Base-by-base conservation (phyloP, 2,113 vertebrate species). In the Tyto alba region DNA sequence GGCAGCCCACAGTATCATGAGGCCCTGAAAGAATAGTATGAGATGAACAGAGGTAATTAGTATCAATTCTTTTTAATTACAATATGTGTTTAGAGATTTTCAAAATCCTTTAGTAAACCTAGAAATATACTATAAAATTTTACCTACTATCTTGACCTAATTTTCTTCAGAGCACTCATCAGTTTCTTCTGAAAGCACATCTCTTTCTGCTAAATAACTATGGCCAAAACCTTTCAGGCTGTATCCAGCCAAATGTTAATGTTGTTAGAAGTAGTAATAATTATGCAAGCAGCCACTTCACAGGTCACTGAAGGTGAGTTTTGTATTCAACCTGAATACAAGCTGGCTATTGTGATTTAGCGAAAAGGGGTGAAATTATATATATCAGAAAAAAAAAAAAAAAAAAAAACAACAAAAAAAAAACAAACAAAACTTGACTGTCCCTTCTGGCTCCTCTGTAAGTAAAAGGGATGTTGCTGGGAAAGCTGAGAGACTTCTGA, bases 251-350 rank as follows among this genome's bases (percentile, higher is more conserved):
- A 88, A 77, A 78, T 36, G 50, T 88, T 55, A 83, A n/a, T 83
- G 72, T 66, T 76, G 47, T 74, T 85, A 29, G 27, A 92, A 84
- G 43, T 41, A 88, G 83, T 85, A 94, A 90, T 79, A 67, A 77
- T 87, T 79, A 73, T 25, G n/a, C 75, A 90, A 69, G 74, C 69
- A 85, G 59, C 62, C 19, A 23, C 94, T 90, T 80, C 47, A 77
- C 50, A 59, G 85, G 72, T 83, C 76, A 91, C 90, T 78, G 69
- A 66, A 81, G 82, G 89, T 90, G 62, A 93, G 80, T 60, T 86
- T 43, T 84, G 73, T 48, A 52, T 91, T 86, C 73, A 92, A 29
- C 64, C 59, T 93, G 43, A 95, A 88, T 88, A 96, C 87, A 78
- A 71, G 47, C 60, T 81, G 52, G 29, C 68, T 72, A 13, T 60